Evolutionary conservation across 2,113 vertebrate genomes (phyloP).

Genomic region (Xiphophorus couchianus): DNA sequence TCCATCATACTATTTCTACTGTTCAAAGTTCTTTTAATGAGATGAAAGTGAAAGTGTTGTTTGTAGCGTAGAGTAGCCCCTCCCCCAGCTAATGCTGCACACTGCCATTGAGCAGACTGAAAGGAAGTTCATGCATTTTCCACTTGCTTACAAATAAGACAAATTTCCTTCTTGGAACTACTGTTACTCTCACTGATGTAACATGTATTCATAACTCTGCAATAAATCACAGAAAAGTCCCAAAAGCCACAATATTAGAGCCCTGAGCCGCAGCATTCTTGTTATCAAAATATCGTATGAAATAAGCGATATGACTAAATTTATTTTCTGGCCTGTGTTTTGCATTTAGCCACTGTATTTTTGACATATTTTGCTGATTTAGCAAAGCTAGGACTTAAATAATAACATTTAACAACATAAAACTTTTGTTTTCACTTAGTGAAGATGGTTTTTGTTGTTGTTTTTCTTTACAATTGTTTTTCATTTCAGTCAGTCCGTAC

Average conservation of each 20-base stretch:
- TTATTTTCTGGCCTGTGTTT: not conserved
- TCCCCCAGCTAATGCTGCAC: not conserved
- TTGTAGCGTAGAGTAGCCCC: not conserved
- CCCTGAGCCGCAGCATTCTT: not conserved
- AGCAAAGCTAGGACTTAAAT: no score
- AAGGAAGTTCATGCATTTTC: not conserved
- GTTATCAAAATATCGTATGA: not conserved
- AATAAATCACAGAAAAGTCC: not conserved
- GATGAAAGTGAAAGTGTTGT: not conserved
- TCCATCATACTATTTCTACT: not conserved
- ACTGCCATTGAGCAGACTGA: not conserved
- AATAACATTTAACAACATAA: not conserved
- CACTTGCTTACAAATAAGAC: no score
- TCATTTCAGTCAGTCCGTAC: not conserved
- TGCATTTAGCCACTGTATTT: not conserved
- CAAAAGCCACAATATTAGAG: not conserved
- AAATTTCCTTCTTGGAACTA: no score
- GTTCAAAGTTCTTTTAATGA: not conserved
- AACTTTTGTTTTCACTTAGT: not conserved
- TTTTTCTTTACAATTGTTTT: not conserved
- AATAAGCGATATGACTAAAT: not conserved
- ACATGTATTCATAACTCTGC: not conserved
- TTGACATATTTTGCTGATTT: no score
- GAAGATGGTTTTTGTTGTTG: not conserved
- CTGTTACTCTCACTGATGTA: not conserved